Percentiles rank a stretch among this genome's conserved stretches.
Conservation (phyloP, 2,888 invertebrate genomes). For the Bembecia ichneumoniformis region DNA sequence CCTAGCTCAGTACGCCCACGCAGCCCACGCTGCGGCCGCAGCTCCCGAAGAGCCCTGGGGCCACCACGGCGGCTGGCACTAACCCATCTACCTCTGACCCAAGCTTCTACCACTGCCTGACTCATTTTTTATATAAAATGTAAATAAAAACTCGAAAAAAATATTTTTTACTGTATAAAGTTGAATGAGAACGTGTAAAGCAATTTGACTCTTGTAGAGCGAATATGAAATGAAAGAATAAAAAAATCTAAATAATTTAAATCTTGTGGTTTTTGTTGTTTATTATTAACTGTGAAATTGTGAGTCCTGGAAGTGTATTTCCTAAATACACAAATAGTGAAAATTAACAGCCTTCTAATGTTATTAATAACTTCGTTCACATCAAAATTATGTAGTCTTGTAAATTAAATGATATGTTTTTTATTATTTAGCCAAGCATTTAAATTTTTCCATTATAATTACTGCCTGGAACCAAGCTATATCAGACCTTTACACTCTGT, state of each 20-base stretch:
- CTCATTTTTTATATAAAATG: slow-evolving; percentile 59
- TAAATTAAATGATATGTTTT: too few relatives aligned
- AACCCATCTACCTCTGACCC: slow-evolving; percentile 39
- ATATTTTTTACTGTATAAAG: slow-evolving; percentile 55
- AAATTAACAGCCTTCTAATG: too few relatives aligned
- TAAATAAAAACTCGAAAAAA: slow-evolving; percentile 46
- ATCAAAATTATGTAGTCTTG: too few relatives aligned
- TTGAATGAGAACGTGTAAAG: slow-evolving; percentile 57
- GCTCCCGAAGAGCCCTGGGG: slow-evolving; percentile 63
- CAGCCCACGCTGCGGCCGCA: slow-evolving; percentile 60
- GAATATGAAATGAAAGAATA: slow-evolving; percentile 58
- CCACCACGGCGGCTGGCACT: slow-evolving; percentile 51
- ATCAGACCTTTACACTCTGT: too few relatives aligned
- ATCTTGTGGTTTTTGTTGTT: slow-evolving; percentile 13
- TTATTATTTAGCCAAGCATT: too few relatives aligned
- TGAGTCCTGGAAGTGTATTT: too few relatives aligned
- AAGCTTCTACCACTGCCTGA: slow-evolving; percentile 40
- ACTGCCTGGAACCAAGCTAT: too few relatives aligned
- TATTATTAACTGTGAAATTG: too few relatives aligned
- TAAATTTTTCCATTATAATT: too few relatives aligned
- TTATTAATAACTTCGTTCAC: too few relatives aligned
- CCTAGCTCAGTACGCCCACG: slow-evolving; percentile 53
- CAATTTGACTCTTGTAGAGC: slow-evolving; percentile 57
- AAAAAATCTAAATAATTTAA: slow-evolving; percentile 51
- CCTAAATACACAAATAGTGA: too few relatives aligned